These are phyloP conservation scores for Parazoanthus atlanticus DNA, from an alignment of 92 coral and sea anemone genomes.

Conservation along the genomic window DNA sequence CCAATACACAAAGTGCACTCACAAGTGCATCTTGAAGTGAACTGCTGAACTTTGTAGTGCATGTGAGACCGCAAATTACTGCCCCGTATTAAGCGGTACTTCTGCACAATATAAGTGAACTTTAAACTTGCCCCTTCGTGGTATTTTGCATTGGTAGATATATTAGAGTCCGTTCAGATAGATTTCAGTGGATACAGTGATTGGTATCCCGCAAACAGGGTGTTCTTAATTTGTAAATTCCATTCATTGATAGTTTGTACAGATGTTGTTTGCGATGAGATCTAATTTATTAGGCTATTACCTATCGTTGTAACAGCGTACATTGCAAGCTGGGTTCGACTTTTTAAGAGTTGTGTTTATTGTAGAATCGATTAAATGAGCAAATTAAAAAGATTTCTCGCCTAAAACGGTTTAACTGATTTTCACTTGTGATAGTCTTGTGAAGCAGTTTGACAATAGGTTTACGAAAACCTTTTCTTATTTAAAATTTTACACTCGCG, in stretches of 20 bases:
- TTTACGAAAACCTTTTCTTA: too few species aligned
- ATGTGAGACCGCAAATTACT: conserved; percentile 20
- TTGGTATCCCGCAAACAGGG: conserved; percentile 35
- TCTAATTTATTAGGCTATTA: conserved; percentile 81
- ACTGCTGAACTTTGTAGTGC: conserved; percentile 30
- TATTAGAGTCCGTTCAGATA: neutral
- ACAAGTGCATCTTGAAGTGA: conserved; percentile 39
- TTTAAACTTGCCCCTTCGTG: conserved; percentile 2
- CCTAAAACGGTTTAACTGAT: neutral
- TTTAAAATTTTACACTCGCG: too few species aligned
- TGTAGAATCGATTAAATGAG: conserved; percentile 39
- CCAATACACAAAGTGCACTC: conserved; percentile 54
- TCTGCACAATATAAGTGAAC: conserved; percentile 33
- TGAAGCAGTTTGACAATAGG: neutral
- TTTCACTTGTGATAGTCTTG: neutral
- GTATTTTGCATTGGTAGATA: conserved; percentile 41
- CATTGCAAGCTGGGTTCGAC: conserved; percentile 49
- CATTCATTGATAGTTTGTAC: conserved; percentile 77
- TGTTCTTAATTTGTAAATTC: conserved; percentile 63
- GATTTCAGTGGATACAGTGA: conserved; percentile 34
- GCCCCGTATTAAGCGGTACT: conserved; percentile 36
- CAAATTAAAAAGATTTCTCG: conserved; percentile 38
- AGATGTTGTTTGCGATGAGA: conserved; percentile 76
- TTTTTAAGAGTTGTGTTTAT: conserved; percentile 50
- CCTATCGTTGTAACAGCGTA: conserved; percentile 55